Percentiles rank a stretch among this genome's conserved stretches.
These are phyloP conservation scores for Spodoptera exigua DNA, from an alignment of 2,888 invertebrate species.

Conservation along the genomic window DNA sequence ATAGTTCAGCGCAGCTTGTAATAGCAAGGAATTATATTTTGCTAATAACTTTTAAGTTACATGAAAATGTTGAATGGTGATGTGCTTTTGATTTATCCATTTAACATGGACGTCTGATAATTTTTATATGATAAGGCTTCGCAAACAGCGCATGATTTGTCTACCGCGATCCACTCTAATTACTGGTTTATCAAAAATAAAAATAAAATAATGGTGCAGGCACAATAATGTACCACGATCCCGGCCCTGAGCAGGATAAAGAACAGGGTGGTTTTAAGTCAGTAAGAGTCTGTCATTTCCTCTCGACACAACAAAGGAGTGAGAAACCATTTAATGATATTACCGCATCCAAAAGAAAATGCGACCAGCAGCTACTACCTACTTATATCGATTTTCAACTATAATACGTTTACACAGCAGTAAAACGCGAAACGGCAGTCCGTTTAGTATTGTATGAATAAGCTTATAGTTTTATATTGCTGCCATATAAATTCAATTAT, in stretches of 20 bases:
- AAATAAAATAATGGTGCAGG: too few species aligned
- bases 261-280: too few species aligned
- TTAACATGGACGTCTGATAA: slow-evolving; percentile 24
- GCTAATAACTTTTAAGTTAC: slow-evolving; percentile 1
- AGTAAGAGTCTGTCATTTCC: too few species aligned
- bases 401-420: slow-evolving; percentile 41
- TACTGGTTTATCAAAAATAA: slow-evolving; percentile 8
- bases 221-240: too few species aligned
- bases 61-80: slow-evolving; percentile 14
- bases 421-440: slow-evolving; percentile 16
- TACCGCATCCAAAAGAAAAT: too few species aligned
- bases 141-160: slow-evolving; percentile 4
- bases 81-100: slow-evolving; percentile 15
- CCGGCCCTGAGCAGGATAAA: too few species aligned
- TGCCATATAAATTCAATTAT: not conserved
- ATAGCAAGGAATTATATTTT: slow-evolving; percentile 2
- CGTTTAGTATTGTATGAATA: slow-evolving; percentile 9
- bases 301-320: too few species aligned
- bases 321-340: too few species aligned
- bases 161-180: slow-evolving; percentile 6
- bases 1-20: not conserved
- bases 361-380: slow-evolving; percentile 10
- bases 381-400: slow-evolving; percentile 48
- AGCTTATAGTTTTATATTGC: not conserved
- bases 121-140: slow-evolving; percentile 31